Base-by-base conservation (phyloP, 2,888 invertebrate species). In the Callosobruchus maculatus region DNA sequence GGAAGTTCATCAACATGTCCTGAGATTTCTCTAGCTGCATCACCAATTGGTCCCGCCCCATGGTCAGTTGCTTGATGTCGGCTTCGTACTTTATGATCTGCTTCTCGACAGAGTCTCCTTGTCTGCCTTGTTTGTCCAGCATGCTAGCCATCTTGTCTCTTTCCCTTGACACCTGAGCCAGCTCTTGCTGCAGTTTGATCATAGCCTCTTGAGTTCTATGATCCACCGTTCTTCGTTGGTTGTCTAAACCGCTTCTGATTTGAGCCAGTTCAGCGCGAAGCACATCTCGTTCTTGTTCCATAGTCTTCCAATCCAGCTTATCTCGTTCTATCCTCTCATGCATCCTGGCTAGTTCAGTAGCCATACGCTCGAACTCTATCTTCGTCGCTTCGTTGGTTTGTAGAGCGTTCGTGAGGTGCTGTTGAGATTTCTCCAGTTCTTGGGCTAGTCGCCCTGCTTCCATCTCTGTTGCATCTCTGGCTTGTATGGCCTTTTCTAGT, bases 1-100 rank as follows among this genome's bases (percentile, higher is more conserved):
- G 97, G 94, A 97, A 96, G 87, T 96, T 96, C 87, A 96, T 93
- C 75, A 97, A 88, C 92, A 97, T 96, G 81, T 96, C 96, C 86
- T 97, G 97, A 68, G 95, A 96, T 88, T 97, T 97, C 86, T 97
- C 96, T 84, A 97, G 86, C 85, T 97, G 97, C 78, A 94, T 92
- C 0, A 96, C 95, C 77, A 97, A 87, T 86, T 97, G 96, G 85
- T 97, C 96, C 71, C 95, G 87, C 85, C 97, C 97, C 78, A 94
- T 91, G 21, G 94, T 94, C 82, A 97, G 86, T 86, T 96, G 95
- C 83, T 95, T 95, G 74, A 95, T 92, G 78, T 97, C 96, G 0
- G 92, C 91, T 85, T 97, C 96, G 80, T 95, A 88, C 86, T 96
- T 96, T 72, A 93, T 92, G 80, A 95, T 92, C 84, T 95, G 93